phyloP scores from a whole-genome alignment of 2,797 vertebrate genomes.

The Cryptoprocta ferox region DNA sequence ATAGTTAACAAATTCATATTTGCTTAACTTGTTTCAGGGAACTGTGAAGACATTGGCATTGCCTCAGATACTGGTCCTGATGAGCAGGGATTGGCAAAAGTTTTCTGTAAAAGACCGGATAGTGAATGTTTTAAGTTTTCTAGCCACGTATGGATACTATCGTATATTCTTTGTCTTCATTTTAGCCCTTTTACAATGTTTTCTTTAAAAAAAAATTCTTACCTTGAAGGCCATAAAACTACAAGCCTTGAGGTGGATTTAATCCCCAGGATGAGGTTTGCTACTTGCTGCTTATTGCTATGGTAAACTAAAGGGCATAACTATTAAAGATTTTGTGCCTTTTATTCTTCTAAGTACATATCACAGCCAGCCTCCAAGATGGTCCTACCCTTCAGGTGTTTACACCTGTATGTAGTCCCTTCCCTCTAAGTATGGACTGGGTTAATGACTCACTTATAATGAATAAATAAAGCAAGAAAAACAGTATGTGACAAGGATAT shows the following conservation, averaged over 20 bases:
- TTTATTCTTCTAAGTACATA: neutral
- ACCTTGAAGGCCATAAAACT: neutral
- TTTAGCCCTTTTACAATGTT: neutral
- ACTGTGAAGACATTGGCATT: neutral
- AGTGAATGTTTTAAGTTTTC: neutral
- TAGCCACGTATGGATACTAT: neutral
- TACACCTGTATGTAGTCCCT: neutral
- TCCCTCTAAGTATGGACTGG: neutral
- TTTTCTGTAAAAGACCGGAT: neutral
- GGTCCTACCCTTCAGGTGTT: neutral
- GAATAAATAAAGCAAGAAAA: neutral
- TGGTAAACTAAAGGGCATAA: neutral
- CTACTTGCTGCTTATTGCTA: neutral
- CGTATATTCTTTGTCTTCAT: neutral
- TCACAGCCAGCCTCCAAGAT: neutral
- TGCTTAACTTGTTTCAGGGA: neutral
- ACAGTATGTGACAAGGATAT: neutral
- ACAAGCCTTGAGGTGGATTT: neutral
- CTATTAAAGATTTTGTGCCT: neutral
- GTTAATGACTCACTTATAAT: neutral
- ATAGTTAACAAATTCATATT: neutral
- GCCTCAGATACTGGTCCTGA: neutral
- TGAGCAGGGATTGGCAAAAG: neutral
- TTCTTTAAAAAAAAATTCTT: neutral
- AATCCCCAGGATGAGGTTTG: neutral